These are phyloP conservation scores for Encarsia formosa DNA, from an alignment of 2,888 invertebrate species.

Conservation along the genomic window DNA sequence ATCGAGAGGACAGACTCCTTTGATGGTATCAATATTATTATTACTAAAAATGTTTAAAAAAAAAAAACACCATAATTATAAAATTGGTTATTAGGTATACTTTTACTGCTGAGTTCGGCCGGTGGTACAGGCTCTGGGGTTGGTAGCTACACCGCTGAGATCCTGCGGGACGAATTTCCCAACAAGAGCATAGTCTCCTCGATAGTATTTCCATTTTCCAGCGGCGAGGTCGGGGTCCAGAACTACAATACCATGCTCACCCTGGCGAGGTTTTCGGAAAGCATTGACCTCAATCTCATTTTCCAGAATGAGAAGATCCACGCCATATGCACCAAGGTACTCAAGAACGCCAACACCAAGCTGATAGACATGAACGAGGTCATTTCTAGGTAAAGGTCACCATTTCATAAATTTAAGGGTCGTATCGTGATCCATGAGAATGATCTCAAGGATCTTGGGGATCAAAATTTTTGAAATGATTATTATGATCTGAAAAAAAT, in stretches of 20 bases:
- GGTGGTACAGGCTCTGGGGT: constrained; percentile 58
- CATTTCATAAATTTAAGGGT: no score
- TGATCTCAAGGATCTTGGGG: no score
- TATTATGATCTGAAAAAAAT: no score
- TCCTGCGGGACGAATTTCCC: constrained; percentile 50
- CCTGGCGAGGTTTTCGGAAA: constrained; percentile 50
- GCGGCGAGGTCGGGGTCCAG: constrained; percentile 55
- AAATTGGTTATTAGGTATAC: no score
- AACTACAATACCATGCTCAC: constrained; percentile 55
- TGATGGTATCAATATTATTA: no score
- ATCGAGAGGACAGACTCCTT: constrained; percentile 51
- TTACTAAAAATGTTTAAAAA: no score
- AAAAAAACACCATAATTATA: no score
- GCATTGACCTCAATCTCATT: constrained; percentile 49
- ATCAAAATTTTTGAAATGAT: no score
- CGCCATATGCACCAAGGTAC: constrained; percentile 44
- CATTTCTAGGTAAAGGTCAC: constrained; percentile 51
- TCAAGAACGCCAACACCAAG: constrained; percentile 41
- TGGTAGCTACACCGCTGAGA: constrained; percentile 51
- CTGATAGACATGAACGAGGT: constrained; percentile 52
- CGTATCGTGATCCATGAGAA: no score
- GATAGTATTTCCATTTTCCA: constrained; percentile 52
- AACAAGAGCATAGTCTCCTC: constrained; percentile 50
- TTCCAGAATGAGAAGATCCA: constrained; percentile 55
- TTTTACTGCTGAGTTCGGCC: constrained; percentile 53